Base-by-base conservation (phyloP, 1,140 invertebrate species). In the Diuraphis noxia region DNA sequence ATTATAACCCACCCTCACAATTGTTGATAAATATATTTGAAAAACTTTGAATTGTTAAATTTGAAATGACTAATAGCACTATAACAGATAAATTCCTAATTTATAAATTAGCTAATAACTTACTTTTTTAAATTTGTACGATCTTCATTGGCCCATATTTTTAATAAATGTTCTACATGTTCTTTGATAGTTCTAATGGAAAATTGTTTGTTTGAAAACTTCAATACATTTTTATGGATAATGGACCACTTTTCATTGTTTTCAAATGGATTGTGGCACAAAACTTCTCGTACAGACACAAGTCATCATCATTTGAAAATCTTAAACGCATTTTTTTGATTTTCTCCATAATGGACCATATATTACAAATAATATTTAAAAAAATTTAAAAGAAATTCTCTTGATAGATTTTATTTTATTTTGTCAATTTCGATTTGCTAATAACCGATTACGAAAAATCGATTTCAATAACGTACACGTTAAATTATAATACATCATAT, bases 91-190 rank as follows among this genome's bases (percentile, higher is more conserved):
- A 79, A 8, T 38, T 79, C n/a, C 34, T 36, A 36, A 38, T 81
- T 25, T 38, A 81, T 36, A 81, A 38, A 23, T 81, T 23, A 81
- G 40, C 23, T 38, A 23, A 81, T 81, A 23, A 81, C 17, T 81
- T 81, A 81, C 77, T 81, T 81, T 81, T 81, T 81, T 23, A 81
- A 81, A 81, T 81, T 40, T 38, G 36, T 36, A 81, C 77, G 77
- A 25, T 81, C 77, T 81, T 81, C 77, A 21, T 81, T 81, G 3
- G 36, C 36, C 77, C 77, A 56, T 56, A 56, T 56, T 56, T 56
- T 56, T 56, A 56, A 25, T 56, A 56, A 56, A 56, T 56, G 52
- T 56, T 56, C 52, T 56, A 56, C 52, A 30, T 56, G 63, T 34
- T 72, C 63, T 34, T 34, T 72, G 17, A 72, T 34, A n/a, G 63